Evolutionary conservation across 1,140 invertebrate species (phyloP).

Genomic region (Drosophila ercepeae): DNA sequence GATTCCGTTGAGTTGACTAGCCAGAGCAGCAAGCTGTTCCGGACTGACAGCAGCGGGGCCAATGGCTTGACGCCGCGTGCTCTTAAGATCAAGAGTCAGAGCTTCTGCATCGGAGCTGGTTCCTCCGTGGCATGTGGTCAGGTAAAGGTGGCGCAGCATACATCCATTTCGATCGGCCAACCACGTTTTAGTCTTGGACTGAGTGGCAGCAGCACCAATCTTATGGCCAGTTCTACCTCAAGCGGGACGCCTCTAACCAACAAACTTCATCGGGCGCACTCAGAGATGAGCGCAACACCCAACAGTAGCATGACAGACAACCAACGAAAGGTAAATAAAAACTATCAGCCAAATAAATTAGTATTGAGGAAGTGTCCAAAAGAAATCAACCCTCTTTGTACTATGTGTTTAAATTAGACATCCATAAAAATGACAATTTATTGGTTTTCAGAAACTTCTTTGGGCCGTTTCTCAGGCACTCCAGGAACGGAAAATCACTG

Average conservation of each 20-base stretch:
- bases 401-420: background rate
- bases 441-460: constrained; percentile 86
- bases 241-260: constrained; percentile 30
- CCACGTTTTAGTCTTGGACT: constrained; percentile 36
- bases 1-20: constrained; percentile 65
- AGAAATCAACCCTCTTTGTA: background rate
- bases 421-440: background rate
- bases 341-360: background rate
- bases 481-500: constrained; percentile 85
- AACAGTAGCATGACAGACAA: constrained; percentile 74
- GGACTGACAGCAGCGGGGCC: constrained; percentile 39
- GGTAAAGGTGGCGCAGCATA: background rate
- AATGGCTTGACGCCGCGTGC: constrained; percentile 72
- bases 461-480: constrained; percentile 88
- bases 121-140: constrained; percentile 57
- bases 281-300: constrained; percentile 62
- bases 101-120: constrained; percentile 83
- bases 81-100: constrained; percentile 81
- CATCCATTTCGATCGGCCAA: background rate
- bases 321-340: constrained; percentile 71
- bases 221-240: constrained; percentile 8
- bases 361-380: background rate
- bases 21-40: constrained; percentile 74
- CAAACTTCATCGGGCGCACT: constrained; percentile 68
- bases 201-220: constrained; percentile 52